These are phyloP conservation scores for Rostratula benghalensis DNA, from an alignment of 2,113 vertebrate species.

Conservation along the genomic window DNA sequence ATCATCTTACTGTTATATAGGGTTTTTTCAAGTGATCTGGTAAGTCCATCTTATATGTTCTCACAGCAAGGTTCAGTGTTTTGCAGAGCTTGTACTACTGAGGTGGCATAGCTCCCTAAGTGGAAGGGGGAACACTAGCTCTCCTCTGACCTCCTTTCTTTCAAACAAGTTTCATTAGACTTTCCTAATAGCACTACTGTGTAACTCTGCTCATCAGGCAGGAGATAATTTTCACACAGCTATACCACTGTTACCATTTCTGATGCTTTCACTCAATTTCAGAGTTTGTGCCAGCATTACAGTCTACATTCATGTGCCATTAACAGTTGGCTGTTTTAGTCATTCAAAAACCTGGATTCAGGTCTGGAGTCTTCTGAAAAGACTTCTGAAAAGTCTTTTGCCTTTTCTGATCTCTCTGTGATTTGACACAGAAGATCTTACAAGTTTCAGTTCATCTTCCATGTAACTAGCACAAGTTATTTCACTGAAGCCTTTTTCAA, in stretches of 20 bases:
- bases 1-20: neutral
- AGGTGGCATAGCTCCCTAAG: neutral
- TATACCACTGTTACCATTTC: neutral
- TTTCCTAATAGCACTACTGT: neutral
- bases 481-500: neutral
- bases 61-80: rapidly evolving
- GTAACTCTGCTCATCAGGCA: neutral
- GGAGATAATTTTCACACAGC: neutral
- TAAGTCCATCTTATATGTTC: neutral
- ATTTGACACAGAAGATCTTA: neutral
- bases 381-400: neutral
- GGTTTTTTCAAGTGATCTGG: neutral
- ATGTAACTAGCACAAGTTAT: neutral
- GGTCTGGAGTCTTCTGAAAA: neutral
- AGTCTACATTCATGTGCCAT: neutral
- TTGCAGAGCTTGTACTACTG: neutral
- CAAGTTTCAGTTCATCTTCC: neutral
- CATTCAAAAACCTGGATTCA: neutral
- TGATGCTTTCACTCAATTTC: neutral
- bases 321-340: neutral
- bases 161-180: neutral
- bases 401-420: neutral
- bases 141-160: neutral
- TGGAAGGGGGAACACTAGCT: rapidly evolving
- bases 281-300: neutral